Evolutionary conservation across 2,797 vertebrate species (phyloP).

Genomic region (Eutrigla gurnardus): DNA sequence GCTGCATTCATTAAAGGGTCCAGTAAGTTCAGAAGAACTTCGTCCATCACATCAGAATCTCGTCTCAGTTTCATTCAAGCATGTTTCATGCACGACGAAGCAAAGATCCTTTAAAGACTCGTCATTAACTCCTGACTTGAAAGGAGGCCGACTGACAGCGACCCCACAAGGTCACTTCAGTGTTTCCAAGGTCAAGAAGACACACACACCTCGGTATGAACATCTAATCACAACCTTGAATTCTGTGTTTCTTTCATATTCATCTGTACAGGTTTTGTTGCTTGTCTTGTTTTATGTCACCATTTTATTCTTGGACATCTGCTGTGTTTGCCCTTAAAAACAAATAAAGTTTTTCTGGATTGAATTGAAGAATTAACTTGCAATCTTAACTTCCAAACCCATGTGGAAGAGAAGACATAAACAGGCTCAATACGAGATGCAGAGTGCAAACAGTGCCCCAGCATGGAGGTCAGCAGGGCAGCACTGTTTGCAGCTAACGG

Average conservation of each 20-base stretch:
- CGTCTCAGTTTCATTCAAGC: not conserved
- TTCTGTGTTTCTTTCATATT: too few species aligned
- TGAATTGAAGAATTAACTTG: not conserved
- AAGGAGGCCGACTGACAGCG: not conserved
- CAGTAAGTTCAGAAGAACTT: conserved; percentile 42
- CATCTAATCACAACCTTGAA: too few species aligned
- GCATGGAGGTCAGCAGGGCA: not conserved
- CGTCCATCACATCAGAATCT: not conserved
- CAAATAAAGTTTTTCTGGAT: too few species aligned
- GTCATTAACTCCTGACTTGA: not conserved
- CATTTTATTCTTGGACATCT: too few species aligned
- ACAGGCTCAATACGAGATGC: not conserved
- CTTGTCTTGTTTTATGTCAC: too few species aligned
- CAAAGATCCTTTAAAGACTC: not conserved
- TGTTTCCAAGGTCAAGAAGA: not conserved
- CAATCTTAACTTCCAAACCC: not conserved
- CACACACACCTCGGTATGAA: too few species aligned
- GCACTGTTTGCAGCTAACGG: too few species aligned
- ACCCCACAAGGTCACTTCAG: not conserved
- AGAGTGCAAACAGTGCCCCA: not conserved
- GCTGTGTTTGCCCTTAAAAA: too few species aligned
- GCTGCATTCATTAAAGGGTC: conserved; percentile 56
- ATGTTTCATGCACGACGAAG: not conserved
- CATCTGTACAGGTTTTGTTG: too few species aligned
- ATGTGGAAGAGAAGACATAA: not conserved